Evolutionary conservation across 2,888 invertebrate genomes (phyloP).

Genomic region (Machimus atricapillus): DNA sequence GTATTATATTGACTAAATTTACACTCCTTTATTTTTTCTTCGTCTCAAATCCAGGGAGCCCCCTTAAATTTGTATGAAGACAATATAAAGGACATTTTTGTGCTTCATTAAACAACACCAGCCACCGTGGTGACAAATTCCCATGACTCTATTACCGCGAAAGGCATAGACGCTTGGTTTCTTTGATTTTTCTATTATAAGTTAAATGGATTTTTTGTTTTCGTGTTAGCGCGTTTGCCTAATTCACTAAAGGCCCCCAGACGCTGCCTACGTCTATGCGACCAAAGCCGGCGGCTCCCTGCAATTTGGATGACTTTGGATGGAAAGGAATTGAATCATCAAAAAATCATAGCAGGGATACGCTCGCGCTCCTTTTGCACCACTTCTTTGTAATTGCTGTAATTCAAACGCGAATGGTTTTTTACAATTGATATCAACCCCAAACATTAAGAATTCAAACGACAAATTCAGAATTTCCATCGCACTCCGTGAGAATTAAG

Average conservation of each 20-base stretch:
- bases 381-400: background rate
- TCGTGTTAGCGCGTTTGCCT: background rate
- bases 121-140: slow-evolving; percentile 1
- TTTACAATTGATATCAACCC: background rate
- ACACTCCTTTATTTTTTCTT: background rate
- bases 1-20: background rate
- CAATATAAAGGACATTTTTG: background rate
- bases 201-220: slow-evolving; percentile 9
- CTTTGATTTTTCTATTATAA: background rate
- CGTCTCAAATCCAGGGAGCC: background rate
- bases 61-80: background rate
- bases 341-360: background rate
- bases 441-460: background rate
- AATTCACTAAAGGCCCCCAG: background rate
- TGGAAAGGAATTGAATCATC: background rate
- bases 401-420: background rate
- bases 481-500: background rate
- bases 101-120: background rate
- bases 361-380: background rate
- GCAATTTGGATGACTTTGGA: background rate
- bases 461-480: background rate
- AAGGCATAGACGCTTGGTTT: background rate
- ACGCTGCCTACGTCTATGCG: background rate
- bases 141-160: slow-evolving; percentile 22
- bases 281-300: background rate